phyloP scores from a whole-genome alignment of 2,888 invertebrate species.

The Ischnura elegans region DNA sequence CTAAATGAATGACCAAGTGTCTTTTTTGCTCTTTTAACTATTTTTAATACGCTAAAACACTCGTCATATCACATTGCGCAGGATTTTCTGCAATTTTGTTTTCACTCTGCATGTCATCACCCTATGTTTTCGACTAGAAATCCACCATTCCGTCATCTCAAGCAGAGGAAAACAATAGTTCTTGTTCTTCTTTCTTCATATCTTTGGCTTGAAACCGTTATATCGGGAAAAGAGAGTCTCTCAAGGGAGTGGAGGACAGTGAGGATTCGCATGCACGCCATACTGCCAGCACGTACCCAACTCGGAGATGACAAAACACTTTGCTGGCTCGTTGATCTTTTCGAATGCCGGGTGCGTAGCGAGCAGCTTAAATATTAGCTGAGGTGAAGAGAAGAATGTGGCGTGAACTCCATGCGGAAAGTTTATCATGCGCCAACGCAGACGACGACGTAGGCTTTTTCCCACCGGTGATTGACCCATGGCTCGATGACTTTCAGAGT shows the following conservation, averaged over 20 bases:
- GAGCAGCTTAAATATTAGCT: not conserved
- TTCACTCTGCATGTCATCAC: not conserved
- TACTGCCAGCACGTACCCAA: conserved; percentile 23
- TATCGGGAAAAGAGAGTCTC: not conserved
- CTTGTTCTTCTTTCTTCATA: conserved; percentile 10
- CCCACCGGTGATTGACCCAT: not conserved
- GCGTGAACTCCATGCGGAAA: not conserved
- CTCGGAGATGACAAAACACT: conserved; percentile 44
- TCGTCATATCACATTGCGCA: no score
- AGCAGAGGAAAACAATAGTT: conserved; percentile 17
- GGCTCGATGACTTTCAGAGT: not conserved
- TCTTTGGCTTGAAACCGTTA: conserved; percentile 37
- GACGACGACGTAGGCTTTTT: not conserved
- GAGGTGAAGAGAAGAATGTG: not conserved
- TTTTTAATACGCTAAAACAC: no score
- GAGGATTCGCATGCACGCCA: conserved; percentile 35
- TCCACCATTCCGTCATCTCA: not conserved
- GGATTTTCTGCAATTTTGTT: no score
- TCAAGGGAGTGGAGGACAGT: not conserved
- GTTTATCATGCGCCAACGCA: not conserved
- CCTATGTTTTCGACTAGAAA: not conserved
- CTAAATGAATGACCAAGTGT: no score
- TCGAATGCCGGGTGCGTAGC: not conserved
- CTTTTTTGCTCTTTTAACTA: no score
- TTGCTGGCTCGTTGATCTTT: not conserved